Conservation (phyloP, 2,888 invertebrate genomes). For the Anthrax anthrax region DNA sequence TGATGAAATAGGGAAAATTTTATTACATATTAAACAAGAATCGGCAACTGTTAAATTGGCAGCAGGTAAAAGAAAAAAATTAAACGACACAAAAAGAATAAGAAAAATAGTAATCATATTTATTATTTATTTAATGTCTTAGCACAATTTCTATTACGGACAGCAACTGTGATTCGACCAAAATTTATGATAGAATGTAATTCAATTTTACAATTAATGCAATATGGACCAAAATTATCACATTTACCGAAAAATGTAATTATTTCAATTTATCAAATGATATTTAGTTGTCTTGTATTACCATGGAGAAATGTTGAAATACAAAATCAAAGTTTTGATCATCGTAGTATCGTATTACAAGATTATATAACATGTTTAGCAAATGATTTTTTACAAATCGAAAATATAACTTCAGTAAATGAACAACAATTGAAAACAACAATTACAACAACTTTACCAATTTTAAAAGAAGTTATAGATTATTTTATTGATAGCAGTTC, state of each 20-base stretch:
- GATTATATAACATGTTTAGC: slow-evolving; percentile 28
- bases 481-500: slow-evolving; percentile 29
- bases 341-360: slow-evolving; percentile 24
- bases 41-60: slow-evolving; percentile 30
- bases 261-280: slow-evolving; percentile 26
- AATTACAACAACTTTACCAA: slow-evolving; percentile 24
- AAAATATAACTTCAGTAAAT: slow-evolving; percentile 16
- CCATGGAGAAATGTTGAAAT: slow-evolving; percentile 29
- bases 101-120: too few species aligned
- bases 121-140: slow-evolving; percentile 1
- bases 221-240: slow-evolving; percentile 25
- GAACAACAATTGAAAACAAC: slow-evolving; percentile 26
- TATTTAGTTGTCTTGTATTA: slow-evolving; percentile 31
- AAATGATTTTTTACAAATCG: slow-evolving; percentile 26
- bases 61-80: slow-evolving; percentile 18
- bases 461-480: slow-evolving; percentile 27
- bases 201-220: slow-evolving; percentile 27
- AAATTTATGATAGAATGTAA: slow-evolving; percentile 30
- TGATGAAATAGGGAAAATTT: slow-evolving; percentile 27
- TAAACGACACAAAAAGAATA: too few species aligned
- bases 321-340: slow-evolving; percentile 27
- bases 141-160: slow-evolving; percentile 29
- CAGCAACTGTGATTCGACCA: slow-evolving; percentile 33
- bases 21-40: slow-evolving; percentile 23
- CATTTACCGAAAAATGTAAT: slow-evolving; percentile 29